Evolutionary conservation across 2,797 vertebrate genomes (phyloP).

Genomic region (Pogonophryne albipinna): DNA sequence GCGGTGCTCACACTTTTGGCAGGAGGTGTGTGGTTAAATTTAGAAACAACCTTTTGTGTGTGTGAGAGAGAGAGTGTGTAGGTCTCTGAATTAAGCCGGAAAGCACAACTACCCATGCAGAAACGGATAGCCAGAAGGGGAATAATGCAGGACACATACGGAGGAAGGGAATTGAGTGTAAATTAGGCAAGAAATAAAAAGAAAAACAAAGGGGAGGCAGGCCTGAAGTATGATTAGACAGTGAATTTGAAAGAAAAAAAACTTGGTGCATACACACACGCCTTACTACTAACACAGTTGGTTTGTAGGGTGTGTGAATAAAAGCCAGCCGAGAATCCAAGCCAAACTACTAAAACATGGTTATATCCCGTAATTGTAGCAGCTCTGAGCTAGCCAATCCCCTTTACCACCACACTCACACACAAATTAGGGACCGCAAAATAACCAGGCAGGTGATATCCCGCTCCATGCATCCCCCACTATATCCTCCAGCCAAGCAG

Average conservation of each 20-base stretch:
- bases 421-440: slow-evolving; percentile 37
- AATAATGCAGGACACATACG: slow-evolving; percentile 8
- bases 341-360: slow-evolving; percentile 37
- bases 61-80: slow-evolving; percentile 14
- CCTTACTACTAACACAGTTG: slow-evolving; percentile 1
- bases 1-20: slow-evolving; percentile 66
- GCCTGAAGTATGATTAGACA: slow-evolving; percentile 11
- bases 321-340: slow-evolving; percentile 15
- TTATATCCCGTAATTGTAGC: slow-evolving; percentile 43
- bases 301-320: slow-evolving; percentile 24
- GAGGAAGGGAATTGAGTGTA: slow-evolving; percentile 20
- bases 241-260: slow-evolving; percentile 6
- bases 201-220: neutral
- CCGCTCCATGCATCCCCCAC: slow-evolving; percentile 1
- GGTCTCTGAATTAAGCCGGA: slow-evolving; percentile 31
- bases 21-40: slow-evolving; percentile 62
- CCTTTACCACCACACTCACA: slow-evolving; percentile 30
- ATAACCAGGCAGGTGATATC: slow-evolving; percentile 62
- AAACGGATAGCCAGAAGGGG: slow-evolving; percentile 31
- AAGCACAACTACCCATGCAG: slow-evolving; percentile 25
- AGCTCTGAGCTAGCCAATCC: slow-evolving; percentile 11
- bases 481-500: slow-evolving; percentile 31
- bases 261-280: slow-evolving; percentile 12
- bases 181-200: slow-evolving; percentile 18
- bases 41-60: slow-evolving; percentile 43